These are phyloP conservation scores for Pinna nobilis DNA, from an alignment of 1,140 invertebrate genomes.

Conservation along the genomic window DNA sequence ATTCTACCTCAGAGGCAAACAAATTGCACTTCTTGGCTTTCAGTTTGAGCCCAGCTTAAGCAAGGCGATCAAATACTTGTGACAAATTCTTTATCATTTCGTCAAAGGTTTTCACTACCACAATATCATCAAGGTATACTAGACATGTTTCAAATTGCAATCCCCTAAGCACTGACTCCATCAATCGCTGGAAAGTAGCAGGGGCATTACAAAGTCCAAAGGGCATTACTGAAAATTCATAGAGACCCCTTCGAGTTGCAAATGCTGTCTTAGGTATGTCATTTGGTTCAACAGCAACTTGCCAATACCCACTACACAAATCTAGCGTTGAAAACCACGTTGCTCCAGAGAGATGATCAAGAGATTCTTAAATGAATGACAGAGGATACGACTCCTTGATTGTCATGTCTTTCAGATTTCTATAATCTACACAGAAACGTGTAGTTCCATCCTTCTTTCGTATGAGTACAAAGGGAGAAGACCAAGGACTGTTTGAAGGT, in stretches of 20 bases:
- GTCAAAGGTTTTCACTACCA: conserved; percentile 24
- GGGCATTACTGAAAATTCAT: background rate
- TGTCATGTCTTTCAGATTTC: conserved; percentile 42
- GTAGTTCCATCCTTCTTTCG: conserved; percentile 73
- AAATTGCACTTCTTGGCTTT: conserved; percentile 38
- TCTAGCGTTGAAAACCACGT: background rate
- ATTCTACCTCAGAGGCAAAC: conserved; percentile 44
- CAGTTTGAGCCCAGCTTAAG: conserved; percentile 28
- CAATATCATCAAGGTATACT: conserved; percentile 48
- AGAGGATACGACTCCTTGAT: background rate
- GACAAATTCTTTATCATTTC: background rate
- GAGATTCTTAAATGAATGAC: background rate
- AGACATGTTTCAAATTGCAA: conserved; percentile 19
- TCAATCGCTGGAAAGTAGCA: no score
- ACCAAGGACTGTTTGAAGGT: conserved; percentile 73
- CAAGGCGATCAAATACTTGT: conserved; percentile 18
- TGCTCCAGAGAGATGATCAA: background rate
- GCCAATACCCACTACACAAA: background rate
- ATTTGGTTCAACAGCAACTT: background rate
- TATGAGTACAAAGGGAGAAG: conserved; percentile 76
- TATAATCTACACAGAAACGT: conserved; percentile 77
- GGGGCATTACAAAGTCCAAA: conserved; percentile 10
- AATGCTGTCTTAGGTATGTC: background rate
- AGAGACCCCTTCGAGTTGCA: background rate
- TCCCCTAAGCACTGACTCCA: no score